Evolutionary conservation across 2,113 vertebrate genomes (phyloP).

Genomic region (Leptosomus discolor): DNA sequence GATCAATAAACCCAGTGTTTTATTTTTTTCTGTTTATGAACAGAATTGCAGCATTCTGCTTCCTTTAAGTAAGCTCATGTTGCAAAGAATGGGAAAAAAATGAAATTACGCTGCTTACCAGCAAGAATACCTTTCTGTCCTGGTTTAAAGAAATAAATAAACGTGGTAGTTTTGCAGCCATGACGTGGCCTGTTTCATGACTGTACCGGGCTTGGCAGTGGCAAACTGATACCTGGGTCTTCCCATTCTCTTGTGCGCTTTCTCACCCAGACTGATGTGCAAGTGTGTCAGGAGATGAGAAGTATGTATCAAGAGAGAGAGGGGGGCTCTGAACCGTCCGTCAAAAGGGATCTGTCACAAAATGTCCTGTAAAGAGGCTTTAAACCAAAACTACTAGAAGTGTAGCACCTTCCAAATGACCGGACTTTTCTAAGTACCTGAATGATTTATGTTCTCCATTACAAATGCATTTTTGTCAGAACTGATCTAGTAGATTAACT

Average conservation of each 20-base stretch:
- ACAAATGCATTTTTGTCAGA: neutral
- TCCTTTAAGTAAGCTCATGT: neutral
- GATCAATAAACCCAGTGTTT: neutral
- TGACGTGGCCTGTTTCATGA: neutral
- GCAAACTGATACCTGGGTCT: neutral
- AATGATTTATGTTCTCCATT: neutral
- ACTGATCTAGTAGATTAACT: neutral
- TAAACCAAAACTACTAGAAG: neutral
- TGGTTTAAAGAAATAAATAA: neutral
- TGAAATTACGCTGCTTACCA: neutral
- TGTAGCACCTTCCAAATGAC: neutral
- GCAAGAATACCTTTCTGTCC: neutral
- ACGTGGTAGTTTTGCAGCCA: neutral
- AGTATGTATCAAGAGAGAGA: neutral
- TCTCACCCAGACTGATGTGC: neutral
- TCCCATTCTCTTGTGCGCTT: rapidly evolving
- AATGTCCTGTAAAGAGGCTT: neutral
- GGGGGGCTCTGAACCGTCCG: neutral
- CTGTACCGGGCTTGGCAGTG: rapidly evolving
- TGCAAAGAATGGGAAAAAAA: neutral
- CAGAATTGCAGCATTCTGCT: neutral
- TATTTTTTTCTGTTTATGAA: neutral
- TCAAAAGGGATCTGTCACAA: neutral
- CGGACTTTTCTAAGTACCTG: neutral
- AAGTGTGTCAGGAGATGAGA: neutral